phyloP scores from a whole-genome alignment of 2,888 invertebrate species.

The Prosopocoilus inquinatus region DNA sequence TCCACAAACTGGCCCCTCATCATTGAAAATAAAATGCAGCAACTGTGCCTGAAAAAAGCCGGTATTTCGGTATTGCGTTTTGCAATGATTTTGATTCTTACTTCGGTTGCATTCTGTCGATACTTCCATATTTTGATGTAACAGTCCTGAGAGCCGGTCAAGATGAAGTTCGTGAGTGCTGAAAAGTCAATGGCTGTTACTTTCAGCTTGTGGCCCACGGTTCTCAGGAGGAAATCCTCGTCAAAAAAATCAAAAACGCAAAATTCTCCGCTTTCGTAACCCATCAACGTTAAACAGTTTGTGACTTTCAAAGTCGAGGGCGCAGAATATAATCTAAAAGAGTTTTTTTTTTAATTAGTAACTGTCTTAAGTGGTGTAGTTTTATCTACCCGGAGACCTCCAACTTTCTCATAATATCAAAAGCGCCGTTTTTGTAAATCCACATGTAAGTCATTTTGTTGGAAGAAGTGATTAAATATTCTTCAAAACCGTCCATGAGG shows the following conservation, averaged over 20 bases:
- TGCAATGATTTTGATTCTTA: not conserved
- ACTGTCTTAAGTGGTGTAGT: too few species aligned
- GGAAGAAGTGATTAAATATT: slow-evolving; percentile 31
- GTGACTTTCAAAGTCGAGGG: slow-evolving; percentile 30
- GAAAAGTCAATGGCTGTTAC: slow-evolving; percentile 35
- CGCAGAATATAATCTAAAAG: slow-evolving; percentile 26
- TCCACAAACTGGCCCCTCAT: slow-evolving; percentile 31
- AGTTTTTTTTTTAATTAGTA: not conserved
- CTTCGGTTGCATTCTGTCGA: slow-evolving; percentile 19
- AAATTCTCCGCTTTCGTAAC: slow-evolving; percentile 36
- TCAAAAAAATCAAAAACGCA: slow-evolving; percentile 33
- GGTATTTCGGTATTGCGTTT: not conserved
- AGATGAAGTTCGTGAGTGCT: slow-evolving; percentile 23
- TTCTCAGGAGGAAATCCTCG: slow-evolving; percentile 23
- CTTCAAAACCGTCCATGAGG: slow-evolving; percentile 30
- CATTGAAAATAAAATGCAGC: slow-evolving; percentile 20
- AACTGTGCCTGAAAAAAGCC: slow-evolving; percentile 19
- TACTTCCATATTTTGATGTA: slow-evolving; percentile 34
- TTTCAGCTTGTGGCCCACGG: slow-evolving; percentile 32
- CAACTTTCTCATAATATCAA: slow-evolving; percentile 31
- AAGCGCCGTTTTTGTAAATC: slow-evolving; percentile 23
- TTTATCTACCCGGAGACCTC: slow-evolving; percentile 27
- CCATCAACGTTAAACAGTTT: slow-evolving; percentile 30
- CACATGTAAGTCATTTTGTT: slow-evolving; percentile 31
- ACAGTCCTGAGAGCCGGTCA: slow-evolving; percentile 33